Base-by-base conservation (phyloP, 2,113 vertebrate genomes). In the Poeciliopsis prolifica region DNA sequence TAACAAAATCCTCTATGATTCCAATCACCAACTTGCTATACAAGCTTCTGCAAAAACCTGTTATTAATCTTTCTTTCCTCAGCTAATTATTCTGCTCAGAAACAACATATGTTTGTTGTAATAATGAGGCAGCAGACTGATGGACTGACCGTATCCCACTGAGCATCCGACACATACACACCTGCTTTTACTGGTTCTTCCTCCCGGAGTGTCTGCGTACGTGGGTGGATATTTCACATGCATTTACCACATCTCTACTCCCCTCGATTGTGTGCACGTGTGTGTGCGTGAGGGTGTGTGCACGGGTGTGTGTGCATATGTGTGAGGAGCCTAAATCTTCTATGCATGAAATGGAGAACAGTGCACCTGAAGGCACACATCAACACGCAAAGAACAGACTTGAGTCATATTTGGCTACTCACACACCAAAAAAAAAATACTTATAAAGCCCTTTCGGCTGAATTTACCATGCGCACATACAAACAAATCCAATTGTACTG, bases 301-400 rank as follows among this genome's bases (percentile, higher is more conserved):
- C 33, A 61, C 37, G 15, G 12, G 51, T 12, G 48, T 14, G n/a
- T 70, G 35, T 35, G 51, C 62, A 28, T 72, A 48, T 37, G 67
- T 35, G 35, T 24, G 68, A 1, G 22, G 22, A 1, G 35, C 75
- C 81, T 87, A 86, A 86, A 81, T 92, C 86, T 83, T 87, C 87
- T 86, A 89, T 88, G 85, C 84, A 71, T 88, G 86, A 90, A 92
- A 89, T 89, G 83, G 84, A 87, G 87, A 91, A 88, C 86, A 89
- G 68, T 85, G 78, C 87, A 91, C 87, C 84, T 88, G 86, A 89
- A 90, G 90, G 87, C 89, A 89, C 89, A 84, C 79, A 69, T 90
- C 90, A 89, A 87, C 86, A 78, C 77, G 78, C 84, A 87, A 86
- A 83, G 77, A 86, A 84, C 82, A 84, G 88, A 83, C 86, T 78